Conservation (phyloP, 2,888 invertebrate genomes). For the Drosophila imparisetae region DNA sequence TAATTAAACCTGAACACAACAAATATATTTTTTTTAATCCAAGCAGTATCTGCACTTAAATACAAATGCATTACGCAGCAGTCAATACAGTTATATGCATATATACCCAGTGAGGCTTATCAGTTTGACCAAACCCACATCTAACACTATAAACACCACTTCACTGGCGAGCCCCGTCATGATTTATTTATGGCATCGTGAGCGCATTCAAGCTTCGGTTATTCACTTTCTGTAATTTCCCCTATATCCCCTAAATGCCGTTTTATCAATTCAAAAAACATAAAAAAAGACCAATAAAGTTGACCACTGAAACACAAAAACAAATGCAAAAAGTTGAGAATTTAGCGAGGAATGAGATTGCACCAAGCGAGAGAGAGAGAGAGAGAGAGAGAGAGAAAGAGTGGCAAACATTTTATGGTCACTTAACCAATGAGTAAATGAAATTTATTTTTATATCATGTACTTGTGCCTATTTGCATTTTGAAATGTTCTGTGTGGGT, state of each 20-base stretch:
- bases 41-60: not conserved
- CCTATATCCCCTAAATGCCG: constrained; percentile 5
- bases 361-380: not conserved
- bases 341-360: not conserved
- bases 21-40: not conserved
- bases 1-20: not conserved
- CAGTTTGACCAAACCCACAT: not conserved
- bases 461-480: constrained; percentile 53
- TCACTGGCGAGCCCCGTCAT: not conserved
- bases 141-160: not conserved
- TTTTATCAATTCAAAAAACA: constrained; percentile 58
- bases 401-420: constrained; percentile 66
- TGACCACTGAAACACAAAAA: constrained; percentile 42
- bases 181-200: constrained; percentile 7
- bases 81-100: not conserved
- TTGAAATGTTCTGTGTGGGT: constrained; percentile 21
- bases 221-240: constrained; percentile 2
- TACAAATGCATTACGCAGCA: not conserved
- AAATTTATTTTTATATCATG: constrained; percentile 47
- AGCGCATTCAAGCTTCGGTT: constrained; percentile 34
- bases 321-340: constrained; percentile 24
- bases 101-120: not conserved
- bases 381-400: not conserved
- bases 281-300: constrained; percentile 47
- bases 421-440: constrained; percentile 62